Evolutionary conservation across 2,113 vertebrate species (phyloP).

Genomic region (Engraulis encrasicolus): DNA sequence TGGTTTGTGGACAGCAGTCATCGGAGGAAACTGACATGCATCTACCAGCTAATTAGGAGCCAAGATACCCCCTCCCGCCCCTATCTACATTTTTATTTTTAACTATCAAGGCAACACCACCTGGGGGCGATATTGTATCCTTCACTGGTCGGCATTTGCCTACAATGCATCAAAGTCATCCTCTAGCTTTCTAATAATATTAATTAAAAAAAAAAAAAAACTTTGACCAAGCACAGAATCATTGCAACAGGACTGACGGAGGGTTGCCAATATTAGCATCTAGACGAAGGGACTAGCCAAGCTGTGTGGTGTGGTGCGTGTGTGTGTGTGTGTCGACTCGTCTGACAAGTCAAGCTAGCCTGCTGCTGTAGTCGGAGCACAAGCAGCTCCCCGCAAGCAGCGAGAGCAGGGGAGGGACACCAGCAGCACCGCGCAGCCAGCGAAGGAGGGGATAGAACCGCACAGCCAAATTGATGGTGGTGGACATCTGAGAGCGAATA

Average conservation of each 20-base stretch:
- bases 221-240: not conserved
- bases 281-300: not conserved
- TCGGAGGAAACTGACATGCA: too few species aligned
- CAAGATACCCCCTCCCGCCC: not conserved
- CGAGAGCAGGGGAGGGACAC: slow-evolving; percentile 49
- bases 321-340: too few species aligned
- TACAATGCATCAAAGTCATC: slow-evolving; percentile 1
- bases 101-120: not conserved
- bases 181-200: not conserved
- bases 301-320: too few species aligned
- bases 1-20: too few species aligned
- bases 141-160: not conserved
- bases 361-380: not conserved
- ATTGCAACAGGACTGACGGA: not conserved
- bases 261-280: not conserved
- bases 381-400: slow-evolving; percentile 39
- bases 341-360: not conserved
- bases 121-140: not conserved
- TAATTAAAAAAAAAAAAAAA: too few species aligned
- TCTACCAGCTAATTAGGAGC: too few species aligned
- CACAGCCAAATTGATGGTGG: slow-evolving; percentile 39
- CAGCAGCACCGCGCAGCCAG: slow-evolving; percentile 31
- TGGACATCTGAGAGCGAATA: slow-evolving; percentile 39
- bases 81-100: not conserved
- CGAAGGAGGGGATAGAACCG: slow-evolving; percentile 36